Evolutionary conservation across 2,113 vertebrate species (phyloP).

Genomic region (Lamprotornis superbus): DNA sequence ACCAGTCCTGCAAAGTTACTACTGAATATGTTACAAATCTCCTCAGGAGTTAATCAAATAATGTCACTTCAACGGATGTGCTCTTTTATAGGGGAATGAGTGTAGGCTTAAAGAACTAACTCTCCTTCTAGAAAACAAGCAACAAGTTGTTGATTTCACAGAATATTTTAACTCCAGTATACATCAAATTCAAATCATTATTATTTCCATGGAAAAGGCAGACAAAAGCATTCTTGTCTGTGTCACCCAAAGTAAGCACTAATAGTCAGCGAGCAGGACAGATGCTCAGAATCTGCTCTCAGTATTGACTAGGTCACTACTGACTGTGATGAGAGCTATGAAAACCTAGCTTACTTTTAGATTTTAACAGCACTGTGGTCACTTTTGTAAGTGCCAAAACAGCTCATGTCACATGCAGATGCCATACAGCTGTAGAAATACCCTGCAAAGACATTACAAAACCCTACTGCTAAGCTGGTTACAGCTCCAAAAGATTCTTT

Average conservation of each 20-base stretch:
- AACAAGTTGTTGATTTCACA: background rate
- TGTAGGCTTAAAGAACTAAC: background rate
- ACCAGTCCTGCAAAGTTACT: rapidly evolving
- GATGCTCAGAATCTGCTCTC: background rate
- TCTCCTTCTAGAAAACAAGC: background rate
- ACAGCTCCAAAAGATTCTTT: background rate
- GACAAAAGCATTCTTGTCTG: background rate
- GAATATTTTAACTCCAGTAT: background rate
- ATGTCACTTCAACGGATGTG: background rate
- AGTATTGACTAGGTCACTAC: background rate
- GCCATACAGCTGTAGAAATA: background rate
- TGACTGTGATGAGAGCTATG: background rate
- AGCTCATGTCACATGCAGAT: background rate
- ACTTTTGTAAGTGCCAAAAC: background rate
- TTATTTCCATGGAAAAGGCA: background rate
- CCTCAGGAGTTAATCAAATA: background rate
- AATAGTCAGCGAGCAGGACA: background rate
- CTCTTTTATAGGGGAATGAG: background rate
- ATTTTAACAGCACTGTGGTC: background rate
- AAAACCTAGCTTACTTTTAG: background rate
- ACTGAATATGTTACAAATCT: background rate
- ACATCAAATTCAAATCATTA: background rate
- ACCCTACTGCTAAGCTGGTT: background rate
- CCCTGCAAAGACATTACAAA: background rate
- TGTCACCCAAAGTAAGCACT: background rate